These are phyloP conservation scores for Rosalia funebris DNA, from an alignment of 2,888 invertebrate species.

Conservation along the genomic window DNA sequence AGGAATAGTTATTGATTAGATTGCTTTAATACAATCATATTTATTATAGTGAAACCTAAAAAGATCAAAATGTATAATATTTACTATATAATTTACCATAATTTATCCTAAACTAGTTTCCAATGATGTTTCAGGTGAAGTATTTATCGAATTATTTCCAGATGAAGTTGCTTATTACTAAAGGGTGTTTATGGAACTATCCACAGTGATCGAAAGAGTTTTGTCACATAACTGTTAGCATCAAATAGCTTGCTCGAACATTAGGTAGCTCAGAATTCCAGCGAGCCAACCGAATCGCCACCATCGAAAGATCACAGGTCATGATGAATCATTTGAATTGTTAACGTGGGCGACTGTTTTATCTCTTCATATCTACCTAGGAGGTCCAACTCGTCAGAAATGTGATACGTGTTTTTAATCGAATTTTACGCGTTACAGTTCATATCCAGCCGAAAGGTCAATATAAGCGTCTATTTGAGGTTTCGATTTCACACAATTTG, in stretches of 20 bases:
- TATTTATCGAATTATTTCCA: conserved; percentile 1
- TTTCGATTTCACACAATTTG: conserved; percentile 33
- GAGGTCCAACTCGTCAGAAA: conserved; percentile 62
- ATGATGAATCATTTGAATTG: not conserved
- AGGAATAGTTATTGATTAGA: no score
- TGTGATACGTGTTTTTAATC: conserved; percentile 61
- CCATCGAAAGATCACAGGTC: not conserved
- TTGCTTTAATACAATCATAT: no score
- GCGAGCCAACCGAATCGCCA: conserved; percentile 1
- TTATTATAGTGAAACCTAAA: no score
- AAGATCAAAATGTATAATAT: no score
- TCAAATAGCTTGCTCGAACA: conserved; percentile 49
- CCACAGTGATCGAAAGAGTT: conserved; percentile 46
- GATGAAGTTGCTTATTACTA: conserved; percentile 2
- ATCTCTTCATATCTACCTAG: conserved; percentile 55
- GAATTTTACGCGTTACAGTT: conserved; percentile 63
- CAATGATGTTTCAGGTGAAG: not conserved
- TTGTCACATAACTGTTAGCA: conserved; percentile 52
- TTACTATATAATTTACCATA: no score
- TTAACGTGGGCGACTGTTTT: conserved; percentile 36
- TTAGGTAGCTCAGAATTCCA: conserved; percentile 49
- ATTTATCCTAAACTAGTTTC: not conserved
- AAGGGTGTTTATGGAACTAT: conserved; percentile 29
- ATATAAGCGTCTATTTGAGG: conserved; percentile 32
- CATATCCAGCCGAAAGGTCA: conserved; percentile 44